These are phyloP conservation scores for Drosophila lacteicornis DNA, from an alignment of 1,140 invertebrate genomes.

Conservation along the genomic window DNA sequence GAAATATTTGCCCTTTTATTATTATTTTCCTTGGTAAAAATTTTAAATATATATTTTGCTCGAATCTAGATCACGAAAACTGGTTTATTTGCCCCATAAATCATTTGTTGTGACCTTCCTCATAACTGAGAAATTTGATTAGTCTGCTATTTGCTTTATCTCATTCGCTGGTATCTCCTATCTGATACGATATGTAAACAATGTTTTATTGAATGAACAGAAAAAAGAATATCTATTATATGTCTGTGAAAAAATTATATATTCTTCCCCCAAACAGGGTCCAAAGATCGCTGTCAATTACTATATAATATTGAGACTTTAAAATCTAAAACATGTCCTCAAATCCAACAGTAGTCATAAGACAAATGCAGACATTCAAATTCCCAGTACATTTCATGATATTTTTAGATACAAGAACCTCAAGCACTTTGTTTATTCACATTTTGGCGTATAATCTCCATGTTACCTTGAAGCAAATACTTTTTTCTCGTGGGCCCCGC, in stretches of 20 bases:
- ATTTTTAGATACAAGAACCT: slow-evolving; percentile 50
- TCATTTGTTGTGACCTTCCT: slow-evolving; percentile 16
- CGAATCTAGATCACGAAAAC: background rate
- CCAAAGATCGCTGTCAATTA: slow-evolving; percentile 22
- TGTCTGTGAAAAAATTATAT: background rate
- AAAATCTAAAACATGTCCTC: slow-evolving; percentile 31
- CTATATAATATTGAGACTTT: slow-evolving; percentile 1
- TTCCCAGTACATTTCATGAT: slow-evolving; percentile 7
- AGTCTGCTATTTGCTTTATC: slow-evolving; percentile 15
- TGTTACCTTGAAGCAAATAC: slow-evolving; percentile 48
- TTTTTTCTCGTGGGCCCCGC: slow-evolving; percentile 26
- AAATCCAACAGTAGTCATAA: background rate
- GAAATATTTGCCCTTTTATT: background rate
- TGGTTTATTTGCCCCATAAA: slow-evolving; percentile 11
- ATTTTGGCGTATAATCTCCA: slow-evolving; percentile 56
- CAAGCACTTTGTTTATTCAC: slow-evolving; percentile 45
- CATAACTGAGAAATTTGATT: slow-evolving; percentile 13
- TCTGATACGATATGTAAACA: slow-evolving; percentile 27
- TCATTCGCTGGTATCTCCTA: slow-evolving; percentile 15
- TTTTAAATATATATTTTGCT: background rate
- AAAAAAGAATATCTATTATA: slow-evolving; percentile 7
- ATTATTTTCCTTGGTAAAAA: background rate
- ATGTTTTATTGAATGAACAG: slow-evolving; percentile 21
- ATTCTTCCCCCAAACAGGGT: background rate
- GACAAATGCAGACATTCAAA: slow-evolving; percentile 7